A percentile compares a stretch with the other conserved stretches of the same genome.
Evolutionary conservation across 2,797 vertebrate species (phyloP).

Genomic region (Clarias pachynema): DNA sequence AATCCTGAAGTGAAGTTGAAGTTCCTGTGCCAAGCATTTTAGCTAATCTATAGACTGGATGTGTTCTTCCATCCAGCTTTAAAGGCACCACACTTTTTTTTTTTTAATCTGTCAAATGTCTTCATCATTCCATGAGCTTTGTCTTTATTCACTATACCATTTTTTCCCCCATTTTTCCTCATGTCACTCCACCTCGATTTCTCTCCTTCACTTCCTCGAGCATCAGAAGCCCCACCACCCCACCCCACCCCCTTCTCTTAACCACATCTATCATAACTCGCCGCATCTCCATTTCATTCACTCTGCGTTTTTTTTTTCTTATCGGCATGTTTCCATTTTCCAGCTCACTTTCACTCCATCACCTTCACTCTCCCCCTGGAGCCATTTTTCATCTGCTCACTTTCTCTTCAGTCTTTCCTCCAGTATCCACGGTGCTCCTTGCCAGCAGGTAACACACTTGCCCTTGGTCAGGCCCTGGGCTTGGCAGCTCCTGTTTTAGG

Average conservation of each 20-base stretch:
- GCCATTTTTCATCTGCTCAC: slow-evolving; percentile 62
- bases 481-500: slow-evolving; percentile 60
- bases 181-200: slow-evolving; percentile 30
- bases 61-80: slow-evolving; percentile 26
- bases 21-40: slow-evolving; percentile 11
- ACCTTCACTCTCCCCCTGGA: slow-evolving; percentile 71
- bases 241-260: slow-evolving; percentile 26
- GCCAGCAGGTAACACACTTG: slow-evolving; percentile 65
- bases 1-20: slow-evolving; percentile 5
- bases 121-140: slow-evolving; percentile 45
- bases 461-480: slow-evolving; percentile 67
- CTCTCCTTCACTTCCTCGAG: slow-evolving; percentile 45
- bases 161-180: slow-evolving; percentile 22
- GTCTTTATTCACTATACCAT: slow-evolving; percentile 55
- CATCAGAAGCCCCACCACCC: slow-evolving; percentile 30
- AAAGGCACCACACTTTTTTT: slow-evolving; percentile 29
- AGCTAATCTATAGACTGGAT: slow-evolving; percentile 33
- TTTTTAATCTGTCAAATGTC: slow-evolving; percentile 45
- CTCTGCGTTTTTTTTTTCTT: slow-evolving; percentile 68
- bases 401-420: slow-evolving; percentile 64
- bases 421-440: slow-evolving; percentile 53
- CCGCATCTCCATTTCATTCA: slow-evolving; percentile 72
- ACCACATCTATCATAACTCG: slow-evolving; percentile 75
- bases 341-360: slow-evolving; percentile 74
- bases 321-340: slow-evolving; percentile 82